Conservation (phyloP, 2,113 vertebrate species). For the Gasterosteus aculeatus region DNA sequence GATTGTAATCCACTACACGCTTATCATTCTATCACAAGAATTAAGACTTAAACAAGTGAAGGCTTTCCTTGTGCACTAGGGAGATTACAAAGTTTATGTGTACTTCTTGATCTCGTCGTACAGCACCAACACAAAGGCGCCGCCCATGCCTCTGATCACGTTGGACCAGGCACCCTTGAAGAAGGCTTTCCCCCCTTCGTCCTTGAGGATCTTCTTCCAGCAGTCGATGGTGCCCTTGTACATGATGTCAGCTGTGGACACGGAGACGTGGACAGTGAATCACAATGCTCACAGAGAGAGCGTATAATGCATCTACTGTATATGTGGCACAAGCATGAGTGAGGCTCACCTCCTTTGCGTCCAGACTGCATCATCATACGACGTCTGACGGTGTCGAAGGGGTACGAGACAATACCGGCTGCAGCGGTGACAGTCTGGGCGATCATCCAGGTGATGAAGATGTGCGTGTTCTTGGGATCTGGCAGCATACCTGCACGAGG, state of each 20-base stretch:
- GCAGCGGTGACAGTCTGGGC: constrained; percentile 95
- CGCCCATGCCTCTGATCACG: constrained; percentile 97
- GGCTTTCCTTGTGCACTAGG: constrained; percentile 45
- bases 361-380: constrained; percentile 99
- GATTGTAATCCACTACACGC: constrained; percentile 75
- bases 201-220: constrained; percentile 96
- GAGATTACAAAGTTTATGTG: constrained; percentile 78
- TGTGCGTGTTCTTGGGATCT: constrained; percentile 98
- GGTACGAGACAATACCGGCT: constrained; percentile 93
- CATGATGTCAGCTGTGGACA: constrained; percentile 95
- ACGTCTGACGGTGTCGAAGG: constrained; percentile 97
- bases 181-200: constrained; percentile 93
- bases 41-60: constrained; percentile 79
- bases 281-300: background rate
- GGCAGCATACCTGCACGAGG: constrained; percentile 91
- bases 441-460: constrained; percentile 98
- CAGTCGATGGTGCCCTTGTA: constrained; percentile 97
- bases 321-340: background rate
- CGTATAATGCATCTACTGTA: too few relatives aligned
- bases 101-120: constrained; percentile 98
- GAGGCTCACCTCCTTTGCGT: constrained; percentile 92
- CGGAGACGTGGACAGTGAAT: background rate
- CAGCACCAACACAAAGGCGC: constrained; percentile 97
- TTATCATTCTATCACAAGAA: constrained; percentile 79
- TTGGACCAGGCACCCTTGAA: constrained; percentile 99